A percentile compares a stretch with the other conserved stretches of the same genome.
phyloP scores from a whole-genome alignment of 37 sponge, comb jelly and placozoan species.

The Chondrilla cf. caribensis region DNA sequence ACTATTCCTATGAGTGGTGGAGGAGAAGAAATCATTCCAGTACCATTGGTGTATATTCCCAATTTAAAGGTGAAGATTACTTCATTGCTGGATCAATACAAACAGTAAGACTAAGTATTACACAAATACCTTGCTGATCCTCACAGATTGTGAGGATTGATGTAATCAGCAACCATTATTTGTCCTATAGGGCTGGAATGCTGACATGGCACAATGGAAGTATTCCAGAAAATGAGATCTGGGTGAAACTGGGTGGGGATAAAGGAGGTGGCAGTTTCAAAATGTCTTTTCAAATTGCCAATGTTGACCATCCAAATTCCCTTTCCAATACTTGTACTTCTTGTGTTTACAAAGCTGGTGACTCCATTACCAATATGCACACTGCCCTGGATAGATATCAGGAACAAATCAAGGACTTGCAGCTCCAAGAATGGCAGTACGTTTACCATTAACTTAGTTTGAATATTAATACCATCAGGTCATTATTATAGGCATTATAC shows the following conservation, averaged over 20 bases:
- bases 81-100: too few relatives aligned
- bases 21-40: slow-evolving; percentile 24
- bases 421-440: slow-evolving; percentile 28
- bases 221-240: slow-evolving; percentile 42
- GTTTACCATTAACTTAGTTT: too few relatives aligned
- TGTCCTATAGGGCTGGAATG: not conserved
- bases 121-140: too few relatives aligned
- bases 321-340: slow-evolving; percentile 36
- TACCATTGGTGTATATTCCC: slow-evolving; percentile 24
- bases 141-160: too few relatives aligned
- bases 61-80: too few relatives aligned
- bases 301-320: slow-evolving; percentile 31
- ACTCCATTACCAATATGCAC: slow-evolving; percentile 35
- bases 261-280: slow-evolving; percentile 43
- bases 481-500: not conserved
- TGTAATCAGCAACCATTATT: too few relatives aligned
- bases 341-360: slow-evolving; percentile 24
- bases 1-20: not conserved
- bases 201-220: slow-evolving; percentile 50
- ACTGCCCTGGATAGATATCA: slow-evolving; percentile 14
- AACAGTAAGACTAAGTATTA: too few relatives aligned
- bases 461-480: too few relatives aligned
- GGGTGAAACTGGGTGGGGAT: slow-evolving; percentile 58
- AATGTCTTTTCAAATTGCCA: slow-evolving; percentile 40
- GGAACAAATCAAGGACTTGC: not conserved